Base-by-base conservation (phyloP, 2,113 vertebrate genomes). In the Forbesichthys papilliferus region DNA sequence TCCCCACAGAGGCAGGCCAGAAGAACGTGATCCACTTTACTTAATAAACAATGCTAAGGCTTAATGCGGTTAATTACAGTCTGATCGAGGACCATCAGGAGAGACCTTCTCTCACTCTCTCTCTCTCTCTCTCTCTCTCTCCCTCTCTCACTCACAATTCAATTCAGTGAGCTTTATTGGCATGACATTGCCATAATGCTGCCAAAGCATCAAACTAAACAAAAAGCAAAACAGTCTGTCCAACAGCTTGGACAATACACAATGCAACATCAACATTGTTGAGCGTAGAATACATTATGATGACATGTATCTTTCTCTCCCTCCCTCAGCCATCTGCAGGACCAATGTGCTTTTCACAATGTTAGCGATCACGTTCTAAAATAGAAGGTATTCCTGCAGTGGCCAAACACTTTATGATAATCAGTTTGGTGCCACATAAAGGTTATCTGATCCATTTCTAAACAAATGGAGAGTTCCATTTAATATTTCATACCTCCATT, bases 361-460 rank as follows among this genome's bases (percentile, higher is more conserved):
- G n/a, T 53, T 53, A 16, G n/a, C 13, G 13, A 6, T 13, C 4
- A 68, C 60, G 63, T 33, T 27, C 54, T 16, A 11, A 42, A 66
- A 58, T 73, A 46, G n/a, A 16, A 68, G 70, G 84, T 74, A 58
- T 78, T 67, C 42, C 76, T 67, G 16, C 48, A 27, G 75, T 53
- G 63, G 71, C 61, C 65, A 59, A 69, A 72, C 53, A 27, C 36
- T 66, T 79, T 56, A 70, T 34, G 56, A 76, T 79, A 82, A 88
- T 88, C 84, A 84, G 84, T 88, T 74, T 71, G 77, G 79, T 83
- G 75, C 78, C 82, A 81, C 70, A 72, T 88, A 88, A 91, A 91
- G 86, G 88, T 89, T 80, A 89, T 87, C 77, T 86, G 70, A 89
- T 86, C 82, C 72, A 77, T 77, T 81, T 89, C 82, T 85, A 82